A percentile compares a stretch with the other conserved stretches of the same genome.
Evolutionary conservation across 2,113 vertebrate species (phyloP).

Genomic region (Etia nguti): DNA sequence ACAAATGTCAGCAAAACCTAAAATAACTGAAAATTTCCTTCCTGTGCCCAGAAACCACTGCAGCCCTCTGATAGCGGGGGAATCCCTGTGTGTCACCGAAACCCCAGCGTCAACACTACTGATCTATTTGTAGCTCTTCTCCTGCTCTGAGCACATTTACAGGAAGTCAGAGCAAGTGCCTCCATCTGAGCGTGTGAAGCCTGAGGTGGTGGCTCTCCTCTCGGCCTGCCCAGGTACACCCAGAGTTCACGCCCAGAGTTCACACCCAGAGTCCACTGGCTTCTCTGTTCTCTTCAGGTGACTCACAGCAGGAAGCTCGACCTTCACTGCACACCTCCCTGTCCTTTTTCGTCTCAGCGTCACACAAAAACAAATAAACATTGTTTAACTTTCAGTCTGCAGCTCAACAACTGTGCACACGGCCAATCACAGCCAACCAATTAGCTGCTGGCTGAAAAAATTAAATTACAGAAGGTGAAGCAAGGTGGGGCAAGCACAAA

Average conservation of each 20-base stretch:
- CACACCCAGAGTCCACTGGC: neutral
- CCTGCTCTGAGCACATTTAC: neutral
- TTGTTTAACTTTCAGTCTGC: neutral
- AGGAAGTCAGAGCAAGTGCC: neutral
- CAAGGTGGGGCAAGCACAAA: neutral
- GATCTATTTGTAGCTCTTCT: neutral
- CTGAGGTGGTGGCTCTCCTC: neutral
- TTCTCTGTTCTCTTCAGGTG: neutral
- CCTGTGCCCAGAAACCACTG: neutral
- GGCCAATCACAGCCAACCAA: neutral
- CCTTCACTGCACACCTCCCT: neutral
- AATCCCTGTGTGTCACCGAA: neutral
- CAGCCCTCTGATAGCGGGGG: neutral
- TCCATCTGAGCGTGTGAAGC: neutral
- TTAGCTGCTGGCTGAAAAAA: neutral
- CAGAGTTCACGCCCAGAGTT: neutral
- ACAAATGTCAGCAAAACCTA: neutral
- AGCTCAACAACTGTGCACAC: neutral
- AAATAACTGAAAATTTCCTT: neutral
- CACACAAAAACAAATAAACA: neutral
- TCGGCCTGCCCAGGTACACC: neutral
- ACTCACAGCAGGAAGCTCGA: neutral
- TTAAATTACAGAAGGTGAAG: neutral
- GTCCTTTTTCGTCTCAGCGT: neutral
- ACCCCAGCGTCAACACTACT: neutral